Percentiles rank a stretch among this genome's conserved stretches.
phyloP scores from a whole-genome alignment of 2,797 vertebrate genomes.

The Lagorchestes hirsutus region DNA sequence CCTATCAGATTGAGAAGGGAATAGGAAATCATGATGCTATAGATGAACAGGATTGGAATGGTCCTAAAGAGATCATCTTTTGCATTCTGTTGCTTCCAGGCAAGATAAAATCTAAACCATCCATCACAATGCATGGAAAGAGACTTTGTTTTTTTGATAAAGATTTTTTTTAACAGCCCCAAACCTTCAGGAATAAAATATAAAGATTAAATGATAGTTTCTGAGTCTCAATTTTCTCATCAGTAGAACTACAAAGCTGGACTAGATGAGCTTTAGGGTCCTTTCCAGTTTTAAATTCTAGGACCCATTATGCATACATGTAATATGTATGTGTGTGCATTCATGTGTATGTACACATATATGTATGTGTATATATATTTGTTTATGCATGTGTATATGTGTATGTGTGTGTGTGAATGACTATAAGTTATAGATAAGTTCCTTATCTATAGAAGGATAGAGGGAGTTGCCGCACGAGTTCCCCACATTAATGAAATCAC shows the following conservation, averaged over 20 bases:
- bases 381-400: neutral
- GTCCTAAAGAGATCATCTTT: neutral
- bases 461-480: neutral
- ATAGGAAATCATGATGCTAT: neutral
- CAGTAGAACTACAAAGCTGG: neutral
- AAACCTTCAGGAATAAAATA: neutral
- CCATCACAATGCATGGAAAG: neutral
- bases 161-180: neutral
- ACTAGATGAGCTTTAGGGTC: neutral
- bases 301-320: neutral
- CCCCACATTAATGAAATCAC: neutral
- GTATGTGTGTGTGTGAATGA: no score
- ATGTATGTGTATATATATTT: neutral
- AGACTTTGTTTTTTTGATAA: neutral
- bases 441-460: neutral
- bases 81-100: constrained; percentile 7
- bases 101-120: constrained; percentile 20
- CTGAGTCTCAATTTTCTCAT: neutral
- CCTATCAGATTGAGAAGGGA: constrained; percentile 10
- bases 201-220: neutral
- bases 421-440: neutral
- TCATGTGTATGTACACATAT: neutral
- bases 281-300: neutral
- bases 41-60: neutral
- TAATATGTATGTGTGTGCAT: neutral